Evolutionary conservation across 2,797 vertebrate genomes (phyloP).

Genomic region (Melanotaenia nigrans): DNA sequence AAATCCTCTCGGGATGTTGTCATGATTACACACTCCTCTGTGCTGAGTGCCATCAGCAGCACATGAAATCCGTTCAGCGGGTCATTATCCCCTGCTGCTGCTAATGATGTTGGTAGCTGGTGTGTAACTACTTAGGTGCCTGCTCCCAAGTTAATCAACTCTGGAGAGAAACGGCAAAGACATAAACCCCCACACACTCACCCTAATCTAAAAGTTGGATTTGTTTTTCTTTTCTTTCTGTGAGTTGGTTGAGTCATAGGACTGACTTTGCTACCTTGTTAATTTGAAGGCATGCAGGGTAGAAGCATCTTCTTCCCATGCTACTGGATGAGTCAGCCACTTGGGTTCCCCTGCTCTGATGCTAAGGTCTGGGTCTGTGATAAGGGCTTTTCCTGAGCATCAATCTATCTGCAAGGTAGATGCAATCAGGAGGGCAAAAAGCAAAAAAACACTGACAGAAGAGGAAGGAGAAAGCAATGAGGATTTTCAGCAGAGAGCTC

Average conservation of each 20-base stretch:
- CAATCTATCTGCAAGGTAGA: conserved; percentile 57
- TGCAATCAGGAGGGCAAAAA: conserved; percentile 39
- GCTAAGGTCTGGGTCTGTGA: conserved; percentile 57
- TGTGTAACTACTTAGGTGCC: conserved; percentile 57
- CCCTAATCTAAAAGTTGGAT: conserved; percentile 24
- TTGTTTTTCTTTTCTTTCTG: conserved; percentile 9
- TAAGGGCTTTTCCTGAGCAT: conserved; percentile 68
- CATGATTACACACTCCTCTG: conserved; percentile 54
- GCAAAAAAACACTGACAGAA: conserved; percentile 14
- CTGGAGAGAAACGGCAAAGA: conserved; percentile 34
- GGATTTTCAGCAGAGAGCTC: conserved; percentile 33
- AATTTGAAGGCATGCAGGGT: conserved; percentile 40
- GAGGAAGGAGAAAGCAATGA: conserved; percentile 30
- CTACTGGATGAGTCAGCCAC: conserved; percentile 76
- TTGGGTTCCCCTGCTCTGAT: conserved; percentile 54
- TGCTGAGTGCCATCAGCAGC: conserved; percentile 48
- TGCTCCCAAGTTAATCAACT: conserved; percentile 56
- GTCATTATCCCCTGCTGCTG: conserved; percentile 62
- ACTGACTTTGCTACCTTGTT: conserved; percentile 53
- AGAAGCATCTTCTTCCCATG: conserved; percentile 42
- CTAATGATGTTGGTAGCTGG: conserved; percentile 68
- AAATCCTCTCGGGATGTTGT: conserved; percentile 55
- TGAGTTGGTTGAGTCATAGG: conserved; percentile 54
- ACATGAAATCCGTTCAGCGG: conserved; percentile 58
- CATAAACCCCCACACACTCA: conserved; percentile 35